These are phyloP conservation scores for Chymomyza caudatula DNA, from an alignment of 2,888 invertebrate species.

Conservation along the genomic window DNA sequence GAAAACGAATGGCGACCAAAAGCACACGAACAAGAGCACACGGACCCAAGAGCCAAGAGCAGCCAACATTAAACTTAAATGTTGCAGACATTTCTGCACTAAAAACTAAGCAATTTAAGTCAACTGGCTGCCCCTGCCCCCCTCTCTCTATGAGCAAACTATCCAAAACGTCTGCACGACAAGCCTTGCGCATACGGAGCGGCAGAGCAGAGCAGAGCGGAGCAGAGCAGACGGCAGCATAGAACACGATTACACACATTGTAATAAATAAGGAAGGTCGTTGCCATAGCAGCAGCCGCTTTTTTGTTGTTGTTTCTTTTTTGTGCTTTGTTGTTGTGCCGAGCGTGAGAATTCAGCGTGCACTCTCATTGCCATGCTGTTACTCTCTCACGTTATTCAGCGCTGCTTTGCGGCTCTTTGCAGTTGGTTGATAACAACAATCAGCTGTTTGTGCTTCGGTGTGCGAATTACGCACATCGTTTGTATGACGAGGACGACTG, in stretches of 20 bases:
- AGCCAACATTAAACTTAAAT: conserved; percentile 58
- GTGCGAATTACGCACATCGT: conserved; percentile 22
- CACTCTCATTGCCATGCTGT: not conserved
- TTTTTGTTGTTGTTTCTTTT: too few species aligned
- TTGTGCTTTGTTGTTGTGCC: conserved; percentile 9
- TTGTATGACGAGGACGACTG: not conserved
- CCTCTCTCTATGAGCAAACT: conserved; percentile 6
- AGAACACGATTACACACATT: conserved; percentile 46
- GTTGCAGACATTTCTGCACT: conserved; percentile 70
- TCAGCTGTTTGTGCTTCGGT: conserved; percentile 52
- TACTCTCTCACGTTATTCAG: conserved; percentile 45
- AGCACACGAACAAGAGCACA: not conserved
- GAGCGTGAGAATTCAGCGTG: conserved; percentile 57
- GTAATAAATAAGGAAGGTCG: conserved; percentile 76
- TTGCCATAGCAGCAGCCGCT: conserved; percentile 73
- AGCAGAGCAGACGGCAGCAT: conserved; percentile 31
- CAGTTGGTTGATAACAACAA: conserved; percentile 57
- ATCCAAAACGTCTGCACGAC: conserved; percentile 27
- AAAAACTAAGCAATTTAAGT: conserved; percentile 67
- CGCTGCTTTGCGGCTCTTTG: conserved; percentile 9
- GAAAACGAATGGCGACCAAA: conserved; percentile 19
- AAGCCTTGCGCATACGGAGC: conserved; percentile 23
- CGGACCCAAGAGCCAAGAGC: conserved; percentile 42
- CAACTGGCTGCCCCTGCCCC: conserved; percentile 28
- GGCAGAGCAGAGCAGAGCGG: too few species aligned